Base-by-base conservation (phyloP, 1,140 invertebrate species). In the Lerema accius region DNA sequence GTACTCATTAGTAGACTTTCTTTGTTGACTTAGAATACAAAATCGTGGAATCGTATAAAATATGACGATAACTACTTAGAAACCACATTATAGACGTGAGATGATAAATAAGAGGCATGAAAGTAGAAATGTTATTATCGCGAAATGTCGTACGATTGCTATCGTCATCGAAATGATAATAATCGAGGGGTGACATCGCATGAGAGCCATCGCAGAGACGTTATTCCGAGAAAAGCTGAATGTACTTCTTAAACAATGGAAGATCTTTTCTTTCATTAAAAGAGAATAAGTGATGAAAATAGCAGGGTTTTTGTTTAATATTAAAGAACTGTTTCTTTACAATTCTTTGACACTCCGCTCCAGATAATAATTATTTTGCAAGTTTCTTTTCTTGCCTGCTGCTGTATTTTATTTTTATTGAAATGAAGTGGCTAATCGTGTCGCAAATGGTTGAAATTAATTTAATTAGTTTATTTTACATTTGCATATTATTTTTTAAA, bases 261-360 rank as follows among this genome's bases (percentile, higher is more conserved):
- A 59, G 43, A 59, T 59, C 28, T 59, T 59, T 59, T 35, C 56
- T 59, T 59, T 59, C 56, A 59, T 59, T 59, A 59, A 59, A 59
- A 59, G 32, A 55, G 50, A 59, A 59, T 59, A 59, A 59, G 56
- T 59, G 56, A 59, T 59, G 56, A 59, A 59, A 59, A 59, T 48
- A 59, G 43, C 42, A 26, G 16, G 28, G 43, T 45, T 59, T 59
- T 59, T 59, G 56, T 59, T 59, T 48, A 59, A 59, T 48, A 59
- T 59, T 59, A 59, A 59, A 59, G 43, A 48, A 48, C 56, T 59
- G 43, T 19, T 48, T 59, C 56, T 59, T 59, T 48, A 48, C 56
- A 59, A 59, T 59, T 59, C 56, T 59, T 37, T 59, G 56, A 59
- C 56, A 59, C 55, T 58, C 32, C 42, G 28, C 43, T 59, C 16